These are phyloP conservation scores for Strix uralensis DNA, from an alignment of 2,113 vertebrate genomes.

Conservation along the genomic window DNA sequence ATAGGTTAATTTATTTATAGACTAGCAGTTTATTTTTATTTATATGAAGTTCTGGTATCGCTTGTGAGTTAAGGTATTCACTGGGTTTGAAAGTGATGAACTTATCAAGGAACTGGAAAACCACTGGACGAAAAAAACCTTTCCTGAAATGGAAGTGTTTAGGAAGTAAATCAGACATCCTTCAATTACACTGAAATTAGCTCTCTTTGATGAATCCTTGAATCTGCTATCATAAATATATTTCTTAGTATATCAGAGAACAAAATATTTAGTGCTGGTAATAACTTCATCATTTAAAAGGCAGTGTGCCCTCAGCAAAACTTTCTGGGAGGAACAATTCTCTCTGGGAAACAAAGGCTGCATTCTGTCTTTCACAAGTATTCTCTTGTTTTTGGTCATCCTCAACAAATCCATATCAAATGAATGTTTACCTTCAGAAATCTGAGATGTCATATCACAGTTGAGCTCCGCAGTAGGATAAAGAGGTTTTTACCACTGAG, in stretches of 20 bases:
- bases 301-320: neutral
- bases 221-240: neutral
- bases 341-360: neutral
- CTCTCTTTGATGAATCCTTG: neutral
- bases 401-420: neutral
- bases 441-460: neutral
- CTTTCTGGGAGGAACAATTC: neutral
- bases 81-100: neutral
- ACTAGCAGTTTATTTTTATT: neutral
- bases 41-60: neutral
- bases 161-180: neutral
- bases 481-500: neutral
- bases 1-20: neutral
- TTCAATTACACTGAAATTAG: neutral
- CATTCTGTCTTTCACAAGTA: constrained; percentile 22
- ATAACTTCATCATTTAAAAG: neutral
- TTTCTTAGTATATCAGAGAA: neutral
- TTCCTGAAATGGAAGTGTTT: neutral
- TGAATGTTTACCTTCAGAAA: constrained; percentile 14
- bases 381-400: neutral
- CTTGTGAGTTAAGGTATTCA: neutral
- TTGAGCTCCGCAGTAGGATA: neutral
- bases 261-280: neutral
- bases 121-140: neutral
- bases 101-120: neutral